Evolutionary conservation across 2,888 invertebrate species (phyloP).

Genomic region (Parnassius glacialis): DNA sequence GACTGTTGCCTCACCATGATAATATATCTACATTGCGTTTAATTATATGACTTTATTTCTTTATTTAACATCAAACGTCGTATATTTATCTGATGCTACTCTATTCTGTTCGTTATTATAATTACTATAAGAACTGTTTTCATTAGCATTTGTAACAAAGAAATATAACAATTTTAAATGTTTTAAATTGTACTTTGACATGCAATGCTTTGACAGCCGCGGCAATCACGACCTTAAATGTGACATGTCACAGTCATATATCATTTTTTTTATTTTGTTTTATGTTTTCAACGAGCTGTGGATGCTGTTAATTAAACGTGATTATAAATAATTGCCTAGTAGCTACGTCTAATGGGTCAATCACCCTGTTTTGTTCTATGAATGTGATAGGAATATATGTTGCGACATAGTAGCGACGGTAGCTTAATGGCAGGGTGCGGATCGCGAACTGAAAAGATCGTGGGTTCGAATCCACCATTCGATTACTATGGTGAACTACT

Average conservation of each 20-base stretch:
- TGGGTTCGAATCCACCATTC: too few relatives aligned
- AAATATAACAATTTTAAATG: slow-evolving; percentile 9
- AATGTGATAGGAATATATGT: too few relatives aligned
- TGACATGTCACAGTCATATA: slow-evolving; percentile 40
- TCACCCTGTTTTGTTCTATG: too few relatives aligned
- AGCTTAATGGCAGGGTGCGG: too few relatives aligned
- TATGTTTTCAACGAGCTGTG: not conserved
- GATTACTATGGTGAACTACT: too few relatives aligned
- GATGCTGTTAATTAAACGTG: not conserved
- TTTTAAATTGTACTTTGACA: slow-evolving; percentile 53
- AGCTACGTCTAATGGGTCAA: too few relatives aligned
- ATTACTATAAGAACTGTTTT: not conserved
- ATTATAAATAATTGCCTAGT: not conserved
- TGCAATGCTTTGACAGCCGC: slow-evolving; percentile 51
- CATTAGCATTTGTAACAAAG: not conserved
- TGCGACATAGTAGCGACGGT: too few relatives aligned
- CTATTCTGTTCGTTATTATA: slow-evolving; percentile 12
- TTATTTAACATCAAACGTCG: slow-evolving; percentile 29
- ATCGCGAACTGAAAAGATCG: too few relatives aligned
- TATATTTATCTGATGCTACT: slow-evolving; percentile 11
- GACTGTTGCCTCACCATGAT: slow-evolving; percentile 44
- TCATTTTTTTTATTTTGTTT: slow-evolving; percentile 4
- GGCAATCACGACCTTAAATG: slow-evolving; percentile 46
- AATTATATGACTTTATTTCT: slow-evolving; percentile 55
- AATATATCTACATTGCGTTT: slow-evolving; percentile 56